Percentiles rank a stretch among this genome's conserved stretches.
Conservation (phyloP, 2,888 invertebrate genomes). For the Crepidodera aurea region DNA sequence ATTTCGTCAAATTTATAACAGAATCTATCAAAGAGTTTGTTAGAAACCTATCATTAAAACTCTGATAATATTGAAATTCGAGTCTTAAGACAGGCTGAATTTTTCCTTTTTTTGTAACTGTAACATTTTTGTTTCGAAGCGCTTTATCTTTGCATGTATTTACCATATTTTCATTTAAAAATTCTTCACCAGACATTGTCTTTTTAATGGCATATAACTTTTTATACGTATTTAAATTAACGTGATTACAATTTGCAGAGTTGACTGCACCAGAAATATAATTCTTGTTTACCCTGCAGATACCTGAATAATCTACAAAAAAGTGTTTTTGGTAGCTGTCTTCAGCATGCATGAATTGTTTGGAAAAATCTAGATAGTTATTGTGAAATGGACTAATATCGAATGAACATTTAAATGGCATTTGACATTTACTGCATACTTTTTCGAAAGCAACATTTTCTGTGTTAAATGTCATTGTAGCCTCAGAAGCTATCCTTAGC, state of each 20-base stretch:
- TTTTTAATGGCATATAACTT: constrained; percentile 43
- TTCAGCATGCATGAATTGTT: constrained; percentile 40
- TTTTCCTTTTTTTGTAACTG: neutral
- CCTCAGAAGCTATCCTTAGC: constrained; percentile 34
- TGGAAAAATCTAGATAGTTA: constrained; percentile 27
- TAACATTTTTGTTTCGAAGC: neutral
- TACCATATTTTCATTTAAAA: constrained; percentile 39
- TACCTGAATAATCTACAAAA: constrained; percentile 42
- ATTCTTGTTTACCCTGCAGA: constrained; percentile 40
- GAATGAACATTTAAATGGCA: constrained; percentile 36
- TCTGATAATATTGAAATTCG: constrained; percentile 1
- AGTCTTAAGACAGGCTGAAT: neutral
- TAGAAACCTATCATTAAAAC: constrained; percentile 5
- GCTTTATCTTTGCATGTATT: constrained; percentile 15
- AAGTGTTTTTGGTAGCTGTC: constrained; percentile 50
- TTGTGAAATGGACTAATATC: constrained; percentile 36
- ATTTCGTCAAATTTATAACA: constrained; percentile 13
- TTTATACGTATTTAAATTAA: constrained; percentile 37
- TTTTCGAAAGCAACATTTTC: constrained; percentile 41
- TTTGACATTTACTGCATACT: constrained; percentile 40
- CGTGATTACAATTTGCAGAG: constrained; percentile 43
- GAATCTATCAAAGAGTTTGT: neutral
- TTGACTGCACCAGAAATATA: constrained; percentile 40
- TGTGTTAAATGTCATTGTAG: constrained; percentile 31
- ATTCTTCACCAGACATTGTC: constrained; percentile 40